Conservation (phyloP, 2,797 vertebrate genomes). For the Enteromius trimaculatus region DNA sequence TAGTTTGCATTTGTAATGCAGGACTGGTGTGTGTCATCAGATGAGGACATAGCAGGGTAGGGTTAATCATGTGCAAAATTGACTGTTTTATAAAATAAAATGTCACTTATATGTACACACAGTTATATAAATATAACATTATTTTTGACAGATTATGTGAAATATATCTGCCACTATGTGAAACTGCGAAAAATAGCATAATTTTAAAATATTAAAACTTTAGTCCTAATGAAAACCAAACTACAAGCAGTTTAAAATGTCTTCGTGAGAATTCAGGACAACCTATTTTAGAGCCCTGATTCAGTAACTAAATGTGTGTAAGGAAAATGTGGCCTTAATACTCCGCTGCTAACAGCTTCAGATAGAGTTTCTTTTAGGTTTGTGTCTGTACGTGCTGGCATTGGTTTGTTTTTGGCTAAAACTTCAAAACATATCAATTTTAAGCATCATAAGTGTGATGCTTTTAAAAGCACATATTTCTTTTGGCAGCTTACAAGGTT, state of each 20-base stretch:
- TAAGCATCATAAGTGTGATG: not conserved
- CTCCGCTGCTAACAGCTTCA: not conserved
- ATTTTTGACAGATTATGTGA: not conserved
- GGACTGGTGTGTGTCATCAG: not conserved
- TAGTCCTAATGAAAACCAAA: not conserved
- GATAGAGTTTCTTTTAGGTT: not conserved
- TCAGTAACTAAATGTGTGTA: not conserved
- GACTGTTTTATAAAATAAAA: not conserved
- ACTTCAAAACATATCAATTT: not conserved
- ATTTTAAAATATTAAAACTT: not conserved
- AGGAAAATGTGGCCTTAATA: conserved; percentile 1
- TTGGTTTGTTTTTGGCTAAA: not conserved
- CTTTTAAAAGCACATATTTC: not conserved
- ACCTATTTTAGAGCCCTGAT: not conserved
- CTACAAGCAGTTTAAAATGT: not conserved
- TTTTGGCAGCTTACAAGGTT: not conserved
- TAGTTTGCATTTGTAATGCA: not conserved
- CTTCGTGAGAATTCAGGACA: not conserved
- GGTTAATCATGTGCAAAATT: not conserved
- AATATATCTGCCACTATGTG: not conserved
- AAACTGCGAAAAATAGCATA: not conserved
- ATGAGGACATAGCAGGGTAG: not conserved
- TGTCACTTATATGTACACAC: not conserved
- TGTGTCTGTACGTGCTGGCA: not conserved
- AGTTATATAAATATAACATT: not conserved